Evolutionary conservation across 2,113 vertebrate genomes (phyloP), one percentile per base, ranked within the genome.

Genomic region (Onychorhynchus coronatus): DNA sequence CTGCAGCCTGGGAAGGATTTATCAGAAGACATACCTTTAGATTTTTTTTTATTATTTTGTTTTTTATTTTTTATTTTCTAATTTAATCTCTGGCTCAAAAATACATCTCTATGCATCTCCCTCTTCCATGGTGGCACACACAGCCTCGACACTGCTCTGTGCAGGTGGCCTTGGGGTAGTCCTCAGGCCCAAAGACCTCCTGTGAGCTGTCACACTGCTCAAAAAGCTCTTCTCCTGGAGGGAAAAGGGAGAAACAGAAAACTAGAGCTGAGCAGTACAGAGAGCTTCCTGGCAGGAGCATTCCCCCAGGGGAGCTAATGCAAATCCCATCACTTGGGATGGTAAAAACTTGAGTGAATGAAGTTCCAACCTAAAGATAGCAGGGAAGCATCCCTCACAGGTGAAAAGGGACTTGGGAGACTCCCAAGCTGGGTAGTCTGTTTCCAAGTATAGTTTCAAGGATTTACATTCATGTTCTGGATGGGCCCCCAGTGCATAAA

Each of bases 101-200:
- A 31, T 53, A 14, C 0, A 3, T 27, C 49, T 50, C 14, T 8
- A 9, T 12, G 1, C 12, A 3, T 63, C 22, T 85, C 11, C 3
- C 10, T 80, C 17, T 24, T 52, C 41, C 11, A 2, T 6, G 4
- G 41, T 46, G 42, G 53, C 25, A 87, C 25, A 41, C 0, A 1
- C 23, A 75, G 53, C 25, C 41, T 30, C 0, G 1, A 14, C 7
- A 1, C 14, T 12, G n/a, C 25, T 74, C 42, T 52, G 16, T 41
- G 53, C 49, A 25, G 62, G 70, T 74, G 88, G 92, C 88, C 77
- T 82, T 91, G 90, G 93, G 86, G 77, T 33, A 89, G 63, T 83
- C 89, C 93, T 95, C 73, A 50, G 91, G 89, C 85, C 87, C 49
- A 70, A 33, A 91, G 87, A 89, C 74, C 81, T 91, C 58, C 63